Conservation (phyloP, 2,888 invertebrate genomes). For the Byasa hedistus region DNA sequence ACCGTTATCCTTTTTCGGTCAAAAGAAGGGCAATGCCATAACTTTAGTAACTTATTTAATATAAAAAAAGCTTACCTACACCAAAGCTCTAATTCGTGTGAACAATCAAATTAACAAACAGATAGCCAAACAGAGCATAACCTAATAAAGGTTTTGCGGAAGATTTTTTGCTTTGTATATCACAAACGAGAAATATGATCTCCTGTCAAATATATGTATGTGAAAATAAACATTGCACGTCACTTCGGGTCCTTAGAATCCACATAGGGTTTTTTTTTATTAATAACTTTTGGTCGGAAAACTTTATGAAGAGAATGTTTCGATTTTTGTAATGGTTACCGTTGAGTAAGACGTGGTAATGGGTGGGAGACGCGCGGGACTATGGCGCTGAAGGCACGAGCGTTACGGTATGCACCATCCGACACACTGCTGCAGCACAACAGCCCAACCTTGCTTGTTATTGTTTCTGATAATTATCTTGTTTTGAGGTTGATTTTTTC, state of each 20-base stretch:
- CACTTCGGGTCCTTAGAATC: constrained; percentile 55
- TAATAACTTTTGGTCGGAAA: constrained; percentile 14
- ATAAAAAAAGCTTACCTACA: constrained; percentile 13
- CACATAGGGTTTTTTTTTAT: constrained; percentile 46
- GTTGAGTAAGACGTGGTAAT: constrained; percentile 48
- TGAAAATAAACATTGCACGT: constrained; percentile 61
- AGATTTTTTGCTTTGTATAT: constrained; percentile 38
- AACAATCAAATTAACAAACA: constrained; percentile 42
- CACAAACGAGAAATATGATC: constrained; percentile 50
- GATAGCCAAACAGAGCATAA: constrained; percentile 51
- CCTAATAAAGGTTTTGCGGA: constrained; percentile 39
- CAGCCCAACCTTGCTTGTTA: constrained; percentile 57
- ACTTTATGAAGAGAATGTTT: constrained; percentile 5
- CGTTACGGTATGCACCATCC: constrained; percentile 56
- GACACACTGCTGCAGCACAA: constrained; percentile 38
- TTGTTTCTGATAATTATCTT: constrained; percentile 59
- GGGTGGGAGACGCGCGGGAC: constrained; percentile 45
- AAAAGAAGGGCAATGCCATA: background rate
- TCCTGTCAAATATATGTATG: constrained; percentile 60
- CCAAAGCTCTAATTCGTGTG: constrained; percentile 6
- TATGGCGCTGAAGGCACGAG: constrained; percentile 48
- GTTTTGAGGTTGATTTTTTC: constrained; percentile 46
- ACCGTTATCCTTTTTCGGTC: background rate
- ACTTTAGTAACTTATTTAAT: background rate
- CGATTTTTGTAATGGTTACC: constrained; percentile 1